Conservation (phyloP, 2,888 invertebrate genomes). For the Cantharis flavilabris region DNA sequence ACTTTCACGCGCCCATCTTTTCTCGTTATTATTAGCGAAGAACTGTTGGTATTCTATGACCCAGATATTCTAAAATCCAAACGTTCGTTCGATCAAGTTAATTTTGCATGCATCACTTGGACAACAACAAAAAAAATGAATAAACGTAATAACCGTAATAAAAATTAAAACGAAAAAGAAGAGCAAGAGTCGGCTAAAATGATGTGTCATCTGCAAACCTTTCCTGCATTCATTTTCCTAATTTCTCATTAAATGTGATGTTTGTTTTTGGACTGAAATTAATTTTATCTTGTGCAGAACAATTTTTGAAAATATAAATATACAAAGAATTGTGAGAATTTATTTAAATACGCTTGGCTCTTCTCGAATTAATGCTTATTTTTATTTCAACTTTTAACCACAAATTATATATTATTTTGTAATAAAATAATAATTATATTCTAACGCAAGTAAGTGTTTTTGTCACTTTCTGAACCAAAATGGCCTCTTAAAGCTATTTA, state of each 20-base stretch:
- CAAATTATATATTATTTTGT: background rate
- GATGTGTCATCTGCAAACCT: background rate
- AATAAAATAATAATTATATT: background rate
- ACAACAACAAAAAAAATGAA: background rate
- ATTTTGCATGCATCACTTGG: background rate
- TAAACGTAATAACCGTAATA: background rate
- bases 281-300: background rate
- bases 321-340: background rate
- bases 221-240: constrained; percentile 5
- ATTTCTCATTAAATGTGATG: constrained; percentile 5
- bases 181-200: background rate
- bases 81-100: constrained; percentile 14
- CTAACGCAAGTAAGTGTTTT: background rate
- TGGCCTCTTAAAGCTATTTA: background rate
- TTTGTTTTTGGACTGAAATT: constrained; percentile 7
- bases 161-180: background rate
- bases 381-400: background rate
- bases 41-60: constrained; percentile 38
- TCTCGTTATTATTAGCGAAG: constrained; percentile 37
- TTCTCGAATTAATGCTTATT: background rate
- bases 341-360: background rate
- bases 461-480: background rate
- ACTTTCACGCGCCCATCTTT: constrained; percentile 33
- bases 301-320: background rate
- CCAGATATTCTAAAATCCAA: constrained; percentile 33